Conservation (phyloP, 2,797 vertebrate genomes). For the Psittacula echo region DNA sequence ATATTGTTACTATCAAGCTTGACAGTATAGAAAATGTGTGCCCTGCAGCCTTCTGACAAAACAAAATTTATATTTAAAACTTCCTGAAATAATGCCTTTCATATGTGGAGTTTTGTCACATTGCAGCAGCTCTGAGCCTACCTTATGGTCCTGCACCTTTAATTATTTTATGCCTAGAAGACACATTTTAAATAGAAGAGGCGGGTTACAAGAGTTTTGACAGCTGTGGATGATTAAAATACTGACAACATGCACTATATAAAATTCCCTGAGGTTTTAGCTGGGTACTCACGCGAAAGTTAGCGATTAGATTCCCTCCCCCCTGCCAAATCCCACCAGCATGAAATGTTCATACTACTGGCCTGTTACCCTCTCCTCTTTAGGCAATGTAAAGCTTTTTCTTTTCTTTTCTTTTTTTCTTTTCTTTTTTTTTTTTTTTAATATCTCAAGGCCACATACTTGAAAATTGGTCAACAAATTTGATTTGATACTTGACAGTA, state of each 20-base stretch:
- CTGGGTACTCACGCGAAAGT: slow-evolving; percentile 79
- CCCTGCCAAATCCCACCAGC: slow-evolving; percentile 61
- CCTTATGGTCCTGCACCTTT: slow-evolving; percentile 91
- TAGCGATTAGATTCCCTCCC: slow-evolving; percentile 71
- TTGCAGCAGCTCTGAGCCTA: slow-evolving; percentile 79
- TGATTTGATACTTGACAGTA: slow-evolving; percentile 60
- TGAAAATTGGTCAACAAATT: slow-evolving; percentile 61
- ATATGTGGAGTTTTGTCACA: slow-evolving; percentile 87
- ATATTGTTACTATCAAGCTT: slow-evolving; percentile 90
- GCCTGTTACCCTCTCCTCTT: slow-evolving; percentile 13
- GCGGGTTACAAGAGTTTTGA: slow-evolving; percentile 98
- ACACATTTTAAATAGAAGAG: slow-evolving; percentile 99
- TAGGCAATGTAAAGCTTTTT: slow-evolving; percentile 15
- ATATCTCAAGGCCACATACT: slow-evolving; percentile 62
- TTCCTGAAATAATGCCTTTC: slow-evolving; percentile 97
- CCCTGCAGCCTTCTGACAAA: slow-evolving; percentile 97
- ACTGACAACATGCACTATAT: slow-evolving; percentile 94
- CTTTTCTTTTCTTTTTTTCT: not conserved
- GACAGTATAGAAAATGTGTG: slow-evolving; percentile 98
- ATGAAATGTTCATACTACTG: slow-evolving; percentile 38
- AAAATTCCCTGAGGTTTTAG: slow-evolving; percentile 90
- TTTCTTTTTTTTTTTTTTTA: not conserved
- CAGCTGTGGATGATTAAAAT: slow-evolving; percentile 99
- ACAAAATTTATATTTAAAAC: slow-evolving; percentile 93
- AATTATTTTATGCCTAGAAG: slow-evolving; percentile 99